These are phyloP conservation scores for Gryllus longicercus DNA, from an alignment of 2,888 invertebrate genomes.

Conservation along the genomic window DNA sequence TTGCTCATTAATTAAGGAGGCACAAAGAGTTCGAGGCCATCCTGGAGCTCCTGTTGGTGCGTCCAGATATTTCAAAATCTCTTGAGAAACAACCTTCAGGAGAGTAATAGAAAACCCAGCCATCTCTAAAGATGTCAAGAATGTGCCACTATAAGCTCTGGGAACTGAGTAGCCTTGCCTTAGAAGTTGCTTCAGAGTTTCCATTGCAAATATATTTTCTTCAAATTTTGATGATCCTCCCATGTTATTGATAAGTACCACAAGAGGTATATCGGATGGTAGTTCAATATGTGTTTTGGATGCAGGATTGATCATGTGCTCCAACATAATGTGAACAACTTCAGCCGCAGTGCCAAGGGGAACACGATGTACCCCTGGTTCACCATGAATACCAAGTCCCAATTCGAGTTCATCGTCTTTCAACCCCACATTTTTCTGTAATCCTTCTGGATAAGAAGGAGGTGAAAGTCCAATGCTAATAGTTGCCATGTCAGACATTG, in stretches of 20 bases:
- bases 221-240: constrained; percentile 73
- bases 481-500: constrained; percentile 55
- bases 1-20: neutral
- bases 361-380: constrained; percentile 48
- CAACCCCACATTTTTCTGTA: neutral
- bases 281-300: neutral
- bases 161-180: constrained; percentile 29
- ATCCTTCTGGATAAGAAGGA: constrained; percentile 61
- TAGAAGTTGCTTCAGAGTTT: constrained; percentile 47
- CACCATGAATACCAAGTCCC: constrained; percentile 57
- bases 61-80: constrained; percentile 57
- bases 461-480: constrained; percentile 65
- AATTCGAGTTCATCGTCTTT: constrained; percentile 50
- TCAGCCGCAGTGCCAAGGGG: constrained; percentile 43
- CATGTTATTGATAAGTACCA: constrained; percentile 72
- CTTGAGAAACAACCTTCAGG: constrained; percentile 51
- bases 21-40: constrained; percentile 54
- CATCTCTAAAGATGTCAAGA: constrained; percentile 74
- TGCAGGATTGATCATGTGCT: constrained; percentile 21
- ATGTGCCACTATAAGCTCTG: constrained; percentile 40
- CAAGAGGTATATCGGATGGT: constrained; percentile 45
- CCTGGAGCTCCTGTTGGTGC: constrained; percentile 55
- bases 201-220: constrained; percentile 53
- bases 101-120: constrained; percentile 73
- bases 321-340: constrained; percentile 25